Evolutionary conservation across 2,113 vertebrate genomes (phyloP).

Genomic region (Mirounga angustirostris): DNA sequence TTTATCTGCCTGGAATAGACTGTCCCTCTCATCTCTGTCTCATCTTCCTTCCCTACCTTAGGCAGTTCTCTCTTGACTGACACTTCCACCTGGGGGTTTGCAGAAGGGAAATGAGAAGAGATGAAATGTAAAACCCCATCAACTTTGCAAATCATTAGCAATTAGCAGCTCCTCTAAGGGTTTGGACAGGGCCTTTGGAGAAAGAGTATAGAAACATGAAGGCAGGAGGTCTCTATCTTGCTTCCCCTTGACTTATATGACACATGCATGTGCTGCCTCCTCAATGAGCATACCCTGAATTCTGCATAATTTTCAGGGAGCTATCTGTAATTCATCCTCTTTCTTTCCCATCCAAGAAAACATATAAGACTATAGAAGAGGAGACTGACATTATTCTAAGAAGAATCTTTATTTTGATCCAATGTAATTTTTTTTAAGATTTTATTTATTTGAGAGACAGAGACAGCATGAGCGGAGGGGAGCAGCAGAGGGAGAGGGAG

Average conservation of each 20-base stretch:
- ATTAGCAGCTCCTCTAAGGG: not conserved
- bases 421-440: not conserved
- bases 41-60: conserved; percentile 18
- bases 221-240: not conserved
- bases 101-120: conserved; percentile 44
- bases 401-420: conserved; percentile 4
- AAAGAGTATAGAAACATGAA: conserved; percentile 22
- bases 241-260: not conserved
- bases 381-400: not conserved
- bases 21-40: not conserved
- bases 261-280: not conserved
- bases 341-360: conserved; percentile 8
- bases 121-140: conserved; percentile 51
- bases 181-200: not conserved
- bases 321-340: not conserved
- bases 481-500: not conserved
- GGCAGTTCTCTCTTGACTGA: conserved; percentile 54
- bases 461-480: not conserved
- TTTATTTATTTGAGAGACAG: not conserved
- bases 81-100: conserved; percentile 13
- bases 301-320: not conserved
- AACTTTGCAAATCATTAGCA: conserved; percentile 53
- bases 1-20: conserved; percentile 57
- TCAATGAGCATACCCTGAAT: not conserved
- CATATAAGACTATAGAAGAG: not conserved